Percentiles rank a stretch among this genome's conserved stretches.
Conservation (phyloP, 2,888 invertebrate species). For the Orchesella flavescens region DNA sequence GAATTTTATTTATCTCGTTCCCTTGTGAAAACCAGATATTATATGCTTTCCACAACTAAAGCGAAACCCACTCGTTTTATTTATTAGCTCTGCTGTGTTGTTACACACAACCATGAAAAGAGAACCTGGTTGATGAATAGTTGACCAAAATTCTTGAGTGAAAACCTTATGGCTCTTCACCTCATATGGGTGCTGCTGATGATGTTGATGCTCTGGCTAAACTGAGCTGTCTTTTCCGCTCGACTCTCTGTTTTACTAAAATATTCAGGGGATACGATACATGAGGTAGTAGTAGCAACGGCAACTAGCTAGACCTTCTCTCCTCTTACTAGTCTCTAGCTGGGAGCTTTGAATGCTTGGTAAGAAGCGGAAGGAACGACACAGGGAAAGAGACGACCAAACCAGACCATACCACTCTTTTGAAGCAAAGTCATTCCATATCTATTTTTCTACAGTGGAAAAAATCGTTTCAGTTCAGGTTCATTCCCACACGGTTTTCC, state of each 20-base stretch:
- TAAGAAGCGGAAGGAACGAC: not conserved
- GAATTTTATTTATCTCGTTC: no score
- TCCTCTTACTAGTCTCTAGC: not conserved
- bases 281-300: not conserved
- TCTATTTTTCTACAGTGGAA: not conserved
- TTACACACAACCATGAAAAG: no score
- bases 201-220: conserved; percentile 55
- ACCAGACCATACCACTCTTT: not conserved
- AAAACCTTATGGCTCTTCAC: not conserved
- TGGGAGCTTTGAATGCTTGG: not conserved
- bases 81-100: no score
- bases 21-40: no score
- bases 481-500: no score
- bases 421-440: not conserved
- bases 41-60: no score
- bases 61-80: no score
- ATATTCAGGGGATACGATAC: conserved; percentile 37
- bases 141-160: not conserved
- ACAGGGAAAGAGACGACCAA: not conserved
- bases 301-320: not conserved
- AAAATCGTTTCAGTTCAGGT: no score
- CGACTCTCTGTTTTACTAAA: conserved; percentile 51
- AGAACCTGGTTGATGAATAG: not conserved
- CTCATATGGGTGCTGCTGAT: conserved; percentile 15
- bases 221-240: conserved; percentile 57